Evolutionary conservation across 2,797 vertebrate species (phyloP).

Genomic region (Euphonia xanthogaster): DNA sequence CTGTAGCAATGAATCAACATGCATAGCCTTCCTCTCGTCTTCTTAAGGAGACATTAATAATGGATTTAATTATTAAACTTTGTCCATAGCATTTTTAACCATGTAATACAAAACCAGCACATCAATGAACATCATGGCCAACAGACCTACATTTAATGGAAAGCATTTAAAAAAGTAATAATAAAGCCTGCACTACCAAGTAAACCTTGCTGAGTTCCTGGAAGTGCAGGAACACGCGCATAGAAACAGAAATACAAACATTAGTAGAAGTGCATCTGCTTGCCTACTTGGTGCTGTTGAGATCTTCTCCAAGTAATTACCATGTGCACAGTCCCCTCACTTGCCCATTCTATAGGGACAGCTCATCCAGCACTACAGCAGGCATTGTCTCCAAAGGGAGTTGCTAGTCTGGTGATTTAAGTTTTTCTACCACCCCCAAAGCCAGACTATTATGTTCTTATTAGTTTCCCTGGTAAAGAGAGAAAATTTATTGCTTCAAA

Average conservation of each 20-base stretch:
- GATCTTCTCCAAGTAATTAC: not conserved
- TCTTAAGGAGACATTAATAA: conserved; percentile 49
- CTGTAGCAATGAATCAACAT: conserved; percentile 8
- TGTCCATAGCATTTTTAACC: conserved; percentile 26
- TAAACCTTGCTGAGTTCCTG: conserved; percentile 46
- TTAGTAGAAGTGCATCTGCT: not conserved
- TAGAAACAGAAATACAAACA: conserved; percentile 10
- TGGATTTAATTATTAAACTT: conserved; percentile 62
- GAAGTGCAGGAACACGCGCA: not conserved
- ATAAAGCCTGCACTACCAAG: conserved; percentile 15
- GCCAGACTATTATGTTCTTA: not conserved
- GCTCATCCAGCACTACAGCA: not conserved
- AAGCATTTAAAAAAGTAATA: not conserved
- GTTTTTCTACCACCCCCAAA: not conserved
- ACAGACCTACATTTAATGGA: conserved; percentile 31
- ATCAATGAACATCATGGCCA: not conserved
- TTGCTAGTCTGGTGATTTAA: not conserved
- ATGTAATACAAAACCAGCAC: conserved; percentile 53
- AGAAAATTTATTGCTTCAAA: not conserved
- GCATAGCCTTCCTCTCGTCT: not conserved
- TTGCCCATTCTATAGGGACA: not conserved
- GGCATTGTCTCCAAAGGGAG: not conserved
- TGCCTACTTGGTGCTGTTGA: not conserved
- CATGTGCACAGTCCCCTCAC: not conserved
- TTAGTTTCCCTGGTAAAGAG: not conserved